Evolutionary conservation across 2,113 vertebrate genomes (phyloP).

Genomic region (Amphiprion ocellaris): DNA sequence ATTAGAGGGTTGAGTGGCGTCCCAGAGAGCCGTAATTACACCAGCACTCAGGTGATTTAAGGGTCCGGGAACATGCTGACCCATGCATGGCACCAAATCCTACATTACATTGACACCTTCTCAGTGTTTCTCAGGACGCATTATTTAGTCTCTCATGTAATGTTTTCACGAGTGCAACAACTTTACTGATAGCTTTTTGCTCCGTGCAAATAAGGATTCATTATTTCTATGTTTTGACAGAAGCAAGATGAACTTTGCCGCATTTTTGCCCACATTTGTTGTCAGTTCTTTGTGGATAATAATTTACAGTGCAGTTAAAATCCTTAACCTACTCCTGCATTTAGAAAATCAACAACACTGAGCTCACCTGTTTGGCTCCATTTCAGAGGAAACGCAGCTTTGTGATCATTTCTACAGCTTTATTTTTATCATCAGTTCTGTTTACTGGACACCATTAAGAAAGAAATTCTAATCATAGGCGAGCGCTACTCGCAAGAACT

Average conservation of each 20-base stretch:
- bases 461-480: slow-evolving; percentile 34
- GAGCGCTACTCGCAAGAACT: slow-evolving; percentile 19
- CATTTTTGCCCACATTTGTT: background rate
- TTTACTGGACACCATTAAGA: slow-evolving; percentile 43
- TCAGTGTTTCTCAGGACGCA: slow-evolving; percentile 16
- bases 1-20: slow-evolving; percentile 80
- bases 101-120: slow-evolving; percentile 56
- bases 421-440: slow-evolving; percentile 8
- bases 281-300: background rate
- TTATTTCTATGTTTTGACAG: slow-evolving; percentile 11
- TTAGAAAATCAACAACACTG: background rate
- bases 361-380: slow-evolving; percentile 1
- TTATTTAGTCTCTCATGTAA: slow-evolving; percentile 36
- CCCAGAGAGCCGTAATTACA: slow-evolving; percentile 82
- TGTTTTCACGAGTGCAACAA: background rate
- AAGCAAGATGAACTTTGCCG: background rate
- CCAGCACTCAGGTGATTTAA: slow-evolving; percentile 80
- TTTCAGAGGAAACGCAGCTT: slow-evolving; percentile 12
- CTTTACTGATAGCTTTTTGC: background rate
- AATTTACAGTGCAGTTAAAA: background rate
- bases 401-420: slow-evolving; percentile 41
- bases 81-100: slow-evolving; percentile 67
- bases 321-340: background rate
- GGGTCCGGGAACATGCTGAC: slow-evolving; percentile 78
- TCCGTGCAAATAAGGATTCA: slow-evolving; percentile 18